phyloP scores from a whole-genome alignment of 2,888 invertebrate genomes.

The Chrysina gloriosa region DNA sequence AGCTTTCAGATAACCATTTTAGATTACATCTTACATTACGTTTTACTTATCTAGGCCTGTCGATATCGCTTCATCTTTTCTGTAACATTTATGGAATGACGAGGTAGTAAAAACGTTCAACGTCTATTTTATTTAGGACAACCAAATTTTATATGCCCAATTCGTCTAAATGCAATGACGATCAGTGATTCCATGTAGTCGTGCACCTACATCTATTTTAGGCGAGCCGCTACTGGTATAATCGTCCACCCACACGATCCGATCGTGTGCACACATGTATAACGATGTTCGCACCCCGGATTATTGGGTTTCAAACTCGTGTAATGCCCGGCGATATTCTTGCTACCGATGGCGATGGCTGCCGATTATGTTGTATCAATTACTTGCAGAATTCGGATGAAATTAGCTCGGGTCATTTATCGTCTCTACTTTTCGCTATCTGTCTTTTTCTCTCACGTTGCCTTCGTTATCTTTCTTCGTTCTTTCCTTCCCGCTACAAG shows the following conservation, averaged over 20 bases:
- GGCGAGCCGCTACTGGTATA: constrained; percentile 24
- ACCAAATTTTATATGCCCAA: constrained; percentile 9
- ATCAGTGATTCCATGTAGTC: not conserved
- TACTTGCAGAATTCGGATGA: constrained; percentile 50
- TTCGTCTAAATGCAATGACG: constrained; percentile 18
- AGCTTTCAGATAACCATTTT: too few species aligned
- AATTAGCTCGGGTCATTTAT: constrained; percentile 49
- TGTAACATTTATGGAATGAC: too few species aligned
- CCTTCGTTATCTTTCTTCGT: constrained; percentile 3
- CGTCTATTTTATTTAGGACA: not conserved
- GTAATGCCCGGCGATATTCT: constrained; percentile 52
- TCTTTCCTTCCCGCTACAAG: constrained; percentile 7
- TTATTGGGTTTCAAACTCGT: constrained; percentile 53
- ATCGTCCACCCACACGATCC: constrained; percentile 29
- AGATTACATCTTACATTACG: too few species aligned
- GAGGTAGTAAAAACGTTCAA: not conserved
- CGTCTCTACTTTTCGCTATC: constrained; percentile 30
- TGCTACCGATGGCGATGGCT: constrained; percentile 48
- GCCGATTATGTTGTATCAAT: constrained; percentile 54
- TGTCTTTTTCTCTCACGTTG: constrained; percentile 17
- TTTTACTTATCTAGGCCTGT: too few species aligned
- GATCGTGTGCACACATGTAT: constrained; percentile 48
- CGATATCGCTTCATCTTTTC: too few species aligned
- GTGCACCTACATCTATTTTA: constrained; percentile 20
- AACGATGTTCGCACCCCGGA: constrained; percentile 51